A percentile compares a stretch with the other conserved stretches of the same genome.
Conservation (phyloP, 2,888 invertebrate genomes). For the Timema podura region DNA sequence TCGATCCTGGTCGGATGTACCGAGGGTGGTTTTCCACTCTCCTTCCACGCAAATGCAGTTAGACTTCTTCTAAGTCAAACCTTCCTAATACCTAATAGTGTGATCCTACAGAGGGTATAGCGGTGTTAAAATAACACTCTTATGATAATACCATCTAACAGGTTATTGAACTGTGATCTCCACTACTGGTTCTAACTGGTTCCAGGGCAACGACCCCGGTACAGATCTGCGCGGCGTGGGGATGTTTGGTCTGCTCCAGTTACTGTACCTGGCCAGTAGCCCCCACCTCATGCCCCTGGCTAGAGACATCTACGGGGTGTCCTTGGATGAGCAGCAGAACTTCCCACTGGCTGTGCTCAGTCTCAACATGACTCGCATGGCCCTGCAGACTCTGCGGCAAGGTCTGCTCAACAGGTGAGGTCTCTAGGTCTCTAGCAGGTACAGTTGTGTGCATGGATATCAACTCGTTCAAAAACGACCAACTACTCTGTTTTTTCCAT, state of each 20-base stretch:
- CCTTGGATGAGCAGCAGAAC: slow-evolving; percentile 47
- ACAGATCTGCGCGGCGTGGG: slow-evolving; percentile 53
- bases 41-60: no score
- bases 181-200: background rate
- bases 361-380: slow-evolving; percentile 50
- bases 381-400: slow-evolving; percentile 48
- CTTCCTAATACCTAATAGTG: no score
- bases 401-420: slow-evolving; percentile 48
- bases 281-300: slow-evolving; percentile 41
- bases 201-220: slow-evolving; percentile 48
- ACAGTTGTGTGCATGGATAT: no score
- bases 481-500: no score
- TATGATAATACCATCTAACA: no score
- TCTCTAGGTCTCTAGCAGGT: slow-evolving; percentile 32
- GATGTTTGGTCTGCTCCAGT: slow-evolving; percentile 48
- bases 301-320: slow-evolving; percentile 45
- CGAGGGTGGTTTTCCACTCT: no score
- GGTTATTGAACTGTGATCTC: no score
- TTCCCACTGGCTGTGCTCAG: slow-evolving; percentile 54
- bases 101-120: no score
- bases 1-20: no score
- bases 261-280: slow-evolving; percentile 45
- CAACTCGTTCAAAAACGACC: no score
- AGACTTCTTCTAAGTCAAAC: no score
- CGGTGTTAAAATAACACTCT: no score